Base-by-base conservation (phyloP, 2,888 invertebrate species). In the Drosophila greeni region DNA sequence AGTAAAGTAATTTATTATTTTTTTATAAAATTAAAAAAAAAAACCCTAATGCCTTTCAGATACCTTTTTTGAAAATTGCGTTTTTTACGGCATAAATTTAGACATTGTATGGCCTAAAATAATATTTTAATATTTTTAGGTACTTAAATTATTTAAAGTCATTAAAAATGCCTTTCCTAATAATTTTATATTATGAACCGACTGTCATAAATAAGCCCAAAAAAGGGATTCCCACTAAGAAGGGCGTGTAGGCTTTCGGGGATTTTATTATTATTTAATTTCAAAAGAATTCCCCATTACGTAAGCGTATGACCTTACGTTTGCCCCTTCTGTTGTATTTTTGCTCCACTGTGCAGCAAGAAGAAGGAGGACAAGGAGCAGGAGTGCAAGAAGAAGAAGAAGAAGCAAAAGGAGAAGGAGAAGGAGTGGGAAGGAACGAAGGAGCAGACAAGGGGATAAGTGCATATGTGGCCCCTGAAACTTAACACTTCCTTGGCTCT, bases 401-500 rank as follows among this genome's bases (percentile, higher is more conserved):
- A 16, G 31, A 14, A 12, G 39, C 23, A 42, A 9, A 20, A 24
- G 47, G 18, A 16, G 31, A 14, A 12, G 39, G 31, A 42, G 12
- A 20, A 24, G 47, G 18, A 53, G n/a, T 16, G 31, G 73, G 40
- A 18, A 58, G 26, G 18, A 33, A 47, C 37, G 42, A 40, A 31
- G 37, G 45, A 31, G 57, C 24, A 26, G 47, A 47, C 43, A 53
- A 24, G 52, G 58, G 42, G 26, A 56, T 56, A 45, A 56, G 58
- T 61, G 52, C 42, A 58, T 53, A 65, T 68, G 69, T 62, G 68
- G 56, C 66, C 76, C 73, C 70, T 79, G 79, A 80, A 79, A 79
- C 72, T 68, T 70, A 79, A 79, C 81, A 81, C 79, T 78, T 73
- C 72, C 73, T 73, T 74, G 67, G 49, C 31, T 47, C 53, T 66